Evolutionary conservation across 1,140 invertebrate species (phyloP).

Genomic region (Drosophila truncata): DNA sequence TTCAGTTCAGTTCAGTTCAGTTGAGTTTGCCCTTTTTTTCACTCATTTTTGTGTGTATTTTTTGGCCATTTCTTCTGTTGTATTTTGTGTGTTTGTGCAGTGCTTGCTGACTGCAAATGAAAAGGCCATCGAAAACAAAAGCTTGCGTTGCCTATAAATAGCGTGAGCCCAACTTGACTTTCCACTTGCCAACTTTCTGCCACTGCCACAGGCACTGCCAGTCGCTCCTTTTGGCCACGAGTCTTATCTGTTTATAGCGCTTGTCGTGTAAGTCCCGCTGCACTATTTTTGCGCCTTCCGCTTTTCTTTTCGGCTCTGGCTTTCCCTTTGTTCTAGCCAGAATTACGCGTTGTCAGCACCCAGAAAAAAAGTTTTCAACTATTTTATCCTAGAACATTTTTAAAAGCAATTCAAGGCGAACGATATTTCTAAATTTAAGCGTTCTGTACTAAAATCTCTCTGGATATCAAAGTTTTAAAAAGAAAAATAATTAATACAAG

Average conservation of each 20-base stretch:
- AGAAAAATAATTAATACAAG: not conserved
- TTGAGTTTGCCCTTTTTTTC: conserved; percentile 42
- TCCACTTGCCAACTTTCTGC: conserved; percentile 69
- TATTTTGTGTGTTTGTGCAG: conserved; percentile 47
- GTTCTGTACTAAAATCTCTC: not conserved
- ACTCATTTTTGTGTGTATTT: conserved; percentile 17
- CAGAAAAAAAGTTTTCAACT: not conserved
- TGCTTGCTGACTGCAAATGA: conserved; percentile 68
- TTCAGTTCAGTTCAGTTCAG: conserved; percentile 15
- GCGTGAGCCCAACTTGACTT: conserved; percentile 77
- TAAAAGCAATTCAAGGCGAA: not conserved
- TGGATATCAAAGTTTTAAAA: not conserved
- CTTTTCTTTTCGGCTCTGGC: conserved; percentile 11
- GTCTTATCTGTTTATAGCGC: conserved; percentile 56
- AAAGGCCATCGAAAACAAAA: conserved; percentile 83
- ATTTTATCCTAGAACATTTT: not conserved
- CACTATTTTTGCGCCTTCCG: conserved; percentile 20
- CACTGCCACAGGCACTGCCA: conserved; percentile 9
- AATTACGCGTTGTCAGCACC: conserved; percentile 27
- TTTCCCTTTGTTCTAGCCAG: conserved; percentile 46
- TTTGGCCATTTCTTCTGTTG: conserved; percentile 37
- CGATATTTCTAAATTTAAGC: no score
- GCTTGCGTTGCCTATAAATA: conserved; percentile 80
- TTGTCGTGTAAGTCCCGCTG: conserved; percentile 62
- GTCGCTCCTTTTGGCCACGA: conserved; percentile 39